Base-by-base conservation (phyloP, 1,140 invertebrate genomes). In the Callitettix versicolor region DNA sequence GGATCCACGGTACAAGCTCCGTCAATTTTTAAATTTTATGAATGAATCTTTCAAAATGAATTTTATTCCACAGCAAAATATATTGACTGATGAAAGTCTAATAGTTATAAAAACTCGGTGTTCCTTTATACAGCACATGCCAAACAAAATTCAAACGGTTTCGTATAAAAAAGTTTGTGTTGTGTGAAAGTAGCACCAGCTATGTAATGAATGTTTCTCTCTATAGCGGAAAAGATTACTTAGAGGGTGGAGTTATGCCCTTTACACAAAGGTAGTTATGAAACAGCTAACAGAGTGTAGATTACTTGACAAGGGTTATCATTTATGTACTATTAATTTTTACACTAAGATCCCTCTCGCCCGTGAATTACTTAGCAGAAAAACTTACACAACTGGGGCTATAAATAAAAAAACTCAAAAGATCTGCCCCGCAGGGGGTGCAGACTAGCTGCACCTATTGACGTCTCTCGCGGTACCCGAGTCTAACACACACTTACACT, bases 81-180 rank as follows among this genome's bases (percentile, higher is more conserved):
- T 52, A 18, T 52, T 30, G 36, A 52, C 40, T 40, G 49, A 52
- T 33, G n/a, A 20, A 52, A 52, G 36, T 15, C 4, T 52, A 4
- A 40, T 52, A 3, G 49, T 30, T 3, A 52, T 52, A 20, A 52
- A 52, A 33, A 38, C 12, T 14, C 22, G 36, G 5, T 52, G 30
- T 40, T 12, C 17, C 3, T 40, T 18, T 15, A 49, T 49, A 9
- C 47, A 49, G 15, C 33, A 49, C 26, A 6, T 49, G 11, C 26
- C 26, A 9, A 52, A 38, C 20, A 52, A 52, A 15, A 22, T 6
- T 20, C 49, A 9, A 34, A 3, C 11, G 26, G 11, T 52, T 18
- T 33, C 33, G 49, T 3, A 40, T 52, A 5, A 52, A 52, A 30
- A 52, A 52, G 22, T 49, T 49, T 30, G 22, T 30, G 33, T 11